phyloP scores from a whole-genome alignment of 2,113 vertebrate genomes.

The Hippocampus abdominalis region DNA sequence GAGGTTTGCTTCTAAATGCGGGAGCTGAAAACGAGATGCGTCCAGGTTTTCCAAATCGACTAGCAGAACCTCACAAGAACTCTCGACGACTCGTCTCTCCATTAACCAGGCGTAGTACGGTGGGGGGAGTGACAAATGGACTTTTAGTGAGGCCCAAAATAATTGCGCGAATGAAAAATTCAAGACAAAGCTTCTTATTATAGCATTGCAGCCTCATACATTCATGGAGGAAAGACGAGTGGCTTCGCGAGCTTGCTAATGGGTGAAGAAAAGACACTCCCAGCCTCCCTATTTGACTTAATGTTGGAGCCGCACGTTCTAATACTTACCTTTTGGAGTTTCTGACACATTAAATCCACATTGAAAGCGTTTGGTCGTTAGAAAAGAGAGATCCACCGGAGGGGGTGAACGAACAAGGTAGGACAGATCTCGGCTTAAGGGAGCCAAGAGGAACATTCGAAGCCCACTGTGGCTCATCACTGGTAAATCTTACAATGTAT shows the following conservation, averaged over 20 bases:
- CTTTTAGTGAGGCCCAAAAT: slow-evolving; percentile 54
- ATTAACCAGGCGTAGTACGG: slow-evolving; percentile 43
- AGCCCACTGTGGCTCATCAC: slow-evolving; percentile 25
- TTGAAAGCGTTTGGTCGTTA: slow-evolving; percentile 20
- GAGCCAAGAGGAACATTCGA: slow-evolving; percentile 25
- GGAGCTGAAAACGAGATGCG: not conserved
- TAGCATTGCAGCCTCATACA: slow-evolving; percentile 61
- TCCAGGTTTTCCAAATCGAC: not conserved
- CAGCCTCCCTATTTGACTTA: slow-evolving; percentile 33
- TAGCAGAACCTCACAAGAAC: slow-evolving; percentile 15
- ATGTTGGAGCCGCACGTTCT: slow-evolving; percentile 40
- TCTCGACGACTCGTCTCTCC: slow-evolving; percentile 28
- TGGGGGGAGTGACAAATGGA: slow-evolving; percentile 50
- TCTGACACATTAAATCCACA: slow-evolving; percentile 12
- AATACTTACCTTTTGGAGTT: slow-evolving; percentile 30
- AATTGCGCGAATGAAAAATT: slow-evolving; percentile 71
- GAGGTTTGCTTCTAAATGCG: not conserved
- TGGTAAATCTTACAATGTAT: slow-evolving; percentile 28
- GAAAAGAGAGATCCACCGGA: slow-evolving; percentile 21
- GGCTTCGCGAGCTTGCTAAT: slow-evolving; percentile 56
- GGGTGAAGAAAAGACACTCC: slow-evolving; percentile 45
- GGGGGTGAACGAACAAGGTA: slow-evolving; percentile 29
- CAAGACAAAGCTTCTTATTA: slow-evolving; percentile 65
- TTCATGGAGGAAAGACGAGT: slow-evolving; percentile 55
- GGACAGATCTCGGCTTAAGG: slow-evolving; percentile 43